These are phyloP conservation scores for Sisyra nigra DNA, from an alignment of 2,888 invertebrate genomes.

Conservation along the genomic window DNA sequence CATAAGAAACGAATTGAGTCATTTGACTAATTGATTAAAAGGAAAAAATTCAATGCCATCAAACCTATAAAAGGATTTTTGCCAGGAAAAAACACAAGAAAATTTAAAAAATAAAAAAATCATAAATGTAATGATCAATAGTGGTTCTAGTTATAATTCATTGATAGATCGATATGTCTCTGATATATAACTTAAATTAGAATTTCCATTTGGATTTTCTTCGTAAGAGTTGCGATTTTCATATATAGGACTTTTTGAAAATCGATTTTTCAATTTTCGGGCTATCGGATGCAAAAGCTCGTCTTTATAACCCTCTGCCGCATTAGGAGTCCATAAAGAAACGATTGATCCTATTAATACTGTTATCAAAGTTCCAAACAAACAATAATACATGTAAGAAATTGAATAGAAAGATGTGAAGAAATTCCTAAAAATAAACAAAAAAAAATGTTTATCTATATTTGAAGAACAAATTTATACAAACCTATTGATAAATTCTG, in stretches of 20 bases:
- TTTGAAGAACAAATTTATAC: background rate
- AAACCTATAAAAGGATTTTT: too few relatives aligned
- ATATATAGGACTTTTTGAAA: slow-evolving; percentile 40
- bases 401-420: slow-evolving; percentile 49
- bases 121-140: too few relatives aligned
- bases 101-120: too few relatives aligned
- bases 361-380: slow-evolving; percentile 60
- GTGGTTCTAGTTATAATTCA: too few relatives aligned
- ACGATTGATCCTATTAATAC: slow-evolving; percentile 51
- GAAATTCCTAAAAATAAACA: slow-evolving; percentile 30
- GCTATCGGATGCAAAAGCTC: slow-evolving; percentile 48
- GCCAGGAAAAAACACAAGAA: too few relatives aligned
- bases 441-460: background rate
- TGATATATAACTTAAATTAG: too few relatives aligned
- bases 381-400: slow-evolving; percentile 78
- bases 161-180: too few relatives aligned
- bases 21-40: too few relatives aligned
- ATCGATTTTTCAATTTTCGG: slow-evolving; percentile 35
- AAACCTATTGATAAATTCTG: background rate
- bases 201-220: too few relatives aligned
- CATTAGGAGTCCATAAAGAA: slow-evolving; percentile 41
- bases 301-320: slow-evolving; percentile 39
- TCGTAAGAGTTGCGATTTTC: slow-evolving; percentile 17
- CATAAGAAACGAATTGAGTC: too few relatives aligned
- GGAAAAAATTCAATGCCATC: too few relatives aligned